phyloP scores from a whole-genome alignment of 2,888 invertebrate species.

The Eucriotettix oculatus region DNA sequence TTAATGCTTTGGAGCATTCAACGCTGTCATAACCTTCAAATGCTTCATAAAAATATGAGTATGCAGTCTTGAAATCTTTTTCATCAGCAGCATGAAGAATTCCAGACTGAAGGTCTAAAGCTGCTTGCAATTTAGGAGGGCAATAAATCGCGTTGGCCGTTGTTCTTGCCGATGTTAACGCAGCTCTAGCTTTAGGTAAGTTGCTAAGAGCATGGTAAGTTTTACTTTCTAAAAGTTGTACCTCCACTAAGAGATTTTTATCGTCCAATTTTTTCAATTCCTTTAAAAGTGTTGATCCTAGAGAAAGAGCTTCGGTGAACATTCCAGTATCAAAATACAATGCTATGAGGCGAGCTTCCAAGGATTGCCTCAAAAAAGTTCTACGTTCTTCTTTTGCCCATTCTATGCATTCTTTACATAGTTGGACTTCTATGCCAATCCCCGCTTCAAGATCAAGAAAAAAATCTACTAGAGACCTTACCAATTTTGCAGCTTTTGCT shows the following conservation, averaged over 20 bases:
- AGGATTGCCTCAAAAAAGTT: slow-evolving; percentile 88
- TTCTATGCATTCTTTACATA: slow-evolving; percentile 96
- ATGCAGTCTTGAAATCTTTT: slow-evolving; percentile 98
- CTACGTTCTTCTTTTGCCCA: slow-evolving; percentile 98
- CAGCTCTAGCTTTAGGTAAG: slow-evolving; percentile 89
- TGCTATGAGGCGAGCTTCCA: slow-evolving; percentile 88
- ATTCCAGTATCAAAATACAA: slow-evolving; percentile 85
- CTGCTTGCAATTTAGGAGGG: slow-evolving; percentile 95
- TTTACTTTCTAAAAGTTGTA: slow-evolving; percentile 94
- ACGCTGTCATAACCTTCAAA: slow-evolving; percentile 98
- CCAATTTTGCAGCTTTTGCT: slow-evolving; percentile 97
- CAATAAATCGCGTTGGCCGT: slow-evolving; percentile 99
- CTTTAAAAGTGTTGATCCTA: slow-evolving; percentile 73
- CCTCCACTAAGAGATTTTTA: slow-evolving; percentile 95
- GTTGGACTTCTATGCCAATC: slow-evolving; percentile 80
- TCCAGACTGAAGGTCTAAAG: slow-evolving; percentile 92
- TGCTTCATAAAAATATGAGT: slow-evolving; percentile 98
- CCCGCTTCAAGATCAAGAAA: slow-evolving; percentile 94
- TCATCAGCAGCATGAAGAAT: slow-evolving; percentile 99
- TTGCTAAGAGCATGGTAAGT: slow-evolving; percentile 96
- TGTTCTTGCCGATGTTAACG: slow-evolving; percentile 94
- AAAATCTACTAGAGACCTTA: slow-evolving; percentile 89
- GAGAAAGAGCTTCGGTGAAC: slow-evolving; percentile 68
- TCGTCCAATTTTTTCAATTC: slow-evolving; percentile 98
- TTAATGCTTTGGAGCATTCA: slow-evolving; percentile 77